phyloP scores from a whole-genome alignment of 1,140 invertebrate species.

The Periplaneta americana region DNA sequence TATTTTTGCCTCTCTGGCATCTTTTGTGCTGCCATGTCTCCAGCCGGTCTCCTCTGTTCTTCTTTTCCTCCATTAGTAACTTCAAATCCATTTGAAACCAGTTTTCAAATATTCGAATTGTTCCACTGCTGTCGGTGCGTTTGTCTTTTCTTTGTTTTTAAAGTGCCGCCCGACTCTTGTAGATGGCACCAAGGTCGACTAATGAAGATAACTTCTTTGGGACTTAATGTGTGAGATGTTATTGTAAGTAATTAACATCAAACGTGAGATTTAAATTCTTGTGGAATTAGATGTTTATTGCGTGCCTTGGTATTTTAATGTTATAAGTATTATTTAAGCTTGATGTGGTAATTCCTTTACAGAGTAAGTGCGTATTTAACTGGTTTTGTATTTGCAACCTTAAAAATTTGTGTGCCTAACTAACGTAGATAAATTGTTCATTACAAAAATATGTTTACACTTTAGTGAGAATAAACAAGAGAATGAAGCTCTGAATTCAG shows the following conservation, averaged over 20 bases:
- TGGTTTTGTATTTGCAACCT: too few relatives aligned
- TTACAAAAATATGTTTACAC: too few relatives aligned
- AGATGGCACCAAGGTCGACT: background rate
- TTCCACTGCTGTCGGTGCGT: background rate
- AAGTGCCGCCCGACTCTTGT: background rate
- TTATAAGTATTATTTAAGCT: too few relatives aligned
- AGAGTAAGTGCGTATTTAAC: too few relatives aligned
- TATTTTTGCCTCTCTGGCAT: background rate
- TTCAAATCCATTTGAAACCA: background rate
- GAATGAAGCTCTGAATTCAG: too few relatives aligned
- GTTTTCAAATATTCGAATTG: background rate
- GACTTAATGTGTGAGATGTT: background rate
- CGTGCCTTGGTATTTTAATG: background rate
- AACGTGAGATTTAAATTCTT: too few relatives aligned
- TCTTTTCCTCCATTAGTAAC: background rate
- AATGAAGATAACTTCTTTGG: background rate
- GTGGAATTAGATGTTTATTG: background rate
- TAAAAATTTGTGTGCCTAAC: too few relatives aligned
- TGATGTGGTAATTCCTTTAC: too few relatives aligned
- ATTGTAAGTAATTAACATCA: background rate
- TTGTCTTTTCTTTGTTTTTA: background rate
- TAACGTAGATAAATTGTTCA: too few relatives aligned
- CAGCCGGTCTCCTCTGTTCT: background rate
- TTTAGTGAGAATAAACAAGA: too few relatives aligned
- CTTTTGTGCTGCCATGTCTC: background rate